A percentile compares a stretch with the other conserved stretches of the same genome.
Evolutionary conservation across 2,113 vertebrate species (phyloP).

Genomic region (Mobula hypostoma): DNA sequence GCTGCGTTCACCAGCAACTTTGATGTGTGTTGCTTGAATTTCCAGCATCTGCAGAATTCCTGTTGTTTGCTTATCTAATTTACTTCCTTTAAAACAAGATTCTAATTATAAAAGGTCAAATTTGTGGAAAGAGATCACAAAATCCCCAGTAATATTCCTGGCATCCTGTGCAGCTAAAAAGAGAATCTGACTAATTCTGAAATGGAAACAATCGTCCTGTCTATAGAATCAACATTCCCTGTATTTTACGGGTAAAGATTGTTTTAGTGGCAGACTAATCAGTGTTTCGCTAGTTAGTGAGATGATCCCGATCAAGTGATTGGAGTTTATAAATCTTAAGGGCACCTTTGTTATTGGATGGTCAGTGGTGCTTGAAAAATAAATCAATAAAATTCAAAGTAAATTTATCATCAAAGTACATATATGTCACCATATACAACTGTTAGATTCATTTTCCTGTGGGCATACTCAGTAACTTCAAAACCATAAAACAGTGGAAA

Average conservation of each 20-base stretch:
- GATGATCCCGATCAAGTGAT: not conserved
- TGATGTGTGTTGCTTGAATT: no score
- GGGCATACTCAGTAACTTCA: no score
- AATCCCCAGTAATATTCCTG: not conserved
- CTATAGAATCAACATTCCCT: not conserved
- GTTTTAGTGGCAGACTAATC: not conserved
- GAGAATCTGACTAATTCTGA: not conserved
- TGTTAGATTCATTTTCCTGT: no score
- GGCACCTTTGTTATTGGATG: not conserved
- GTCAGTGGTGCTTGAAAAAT: not conserved
- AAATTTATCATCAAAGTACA: no score
- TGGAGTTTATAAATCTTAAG: not conserved
- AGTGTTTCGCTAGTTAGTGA: not conserved
- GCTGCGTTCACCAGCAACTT: no score
- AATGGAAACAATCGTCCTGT: not conserved
- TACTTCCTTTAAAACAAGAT: not conserved
- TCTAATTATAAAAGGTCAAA: not conserved
- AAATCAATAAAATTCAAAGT: not conserved
- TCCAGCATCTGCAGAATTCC: no score
- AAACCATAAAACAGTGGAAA: no score
- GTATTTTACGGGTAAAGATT: not conserved
- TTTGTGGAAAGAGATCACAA: not conserved
- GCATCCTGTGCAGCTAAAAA: not conserved
- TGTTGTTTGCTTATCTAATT: not conserved
- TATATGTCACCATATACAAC: no score